These are phyloP conservation scores for Machimus rusticus DNA, from an alignment of 2,888 invertebrate species.

Conservation along the genomic window DNA sequence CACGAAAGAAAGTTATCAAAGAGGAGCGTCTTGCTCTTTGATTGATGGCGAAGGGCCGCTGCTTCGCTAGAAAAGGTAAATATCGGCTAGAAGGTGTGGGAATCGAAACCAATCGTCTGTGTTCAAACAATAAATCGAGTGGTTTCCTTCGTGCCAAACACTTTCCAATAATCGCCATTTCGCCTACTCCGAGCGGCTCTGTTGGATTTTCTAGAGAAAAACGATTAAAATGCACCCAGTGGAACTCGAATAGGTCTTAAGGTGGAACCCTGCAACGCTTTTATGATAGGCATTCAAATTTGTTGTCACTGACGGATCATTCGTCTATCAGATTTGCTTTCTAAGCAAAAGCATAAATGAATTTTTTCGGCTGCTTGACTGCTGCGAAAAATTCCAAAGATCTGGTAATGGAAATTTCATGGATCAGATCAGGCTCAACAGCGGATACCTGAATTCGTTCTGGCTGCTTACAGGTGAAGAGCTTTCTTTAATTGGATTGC, in stretches of 20 bases:
- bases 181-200: not conserved
- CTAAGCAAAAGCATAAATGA: not conserved
- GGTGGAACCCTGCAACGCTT: not conserved
- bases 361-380: not conserved
- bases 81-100: not conserved
- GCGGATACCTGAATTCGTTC: not conserved
- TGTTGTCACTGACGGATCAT: not conserved
- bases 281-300: not conserved
- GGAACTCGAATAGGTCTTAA: not conserved
- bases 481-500: not conserved
- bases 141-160: not conserved
- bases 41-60: constrained; percentile 24
- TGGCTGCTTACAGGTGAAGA: not conserved
- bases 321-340: not conserved
- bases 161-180: not conserved
- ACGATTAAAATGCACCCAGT: not conserved
- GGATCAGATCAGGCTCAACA: not conserved
- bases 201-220: not conserved
- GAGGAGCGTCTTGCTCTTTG: not conserved
- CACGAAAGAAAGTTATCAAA: constrained; percentile 22
- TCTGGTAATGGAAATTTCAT: not conserved
- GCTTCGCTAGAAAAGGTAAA: constrained; percentile 18
- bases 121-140: constrained; percentile 1
- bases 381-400: not conserved
- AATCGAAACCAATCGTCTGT: not conserved